Percentiles rank a stretch among this genome's conserved stretches.
Evolutionary conservation across 2,113 vertebrate species (phyloP).

Genomic region (Trematocara marginatum): DNA sequence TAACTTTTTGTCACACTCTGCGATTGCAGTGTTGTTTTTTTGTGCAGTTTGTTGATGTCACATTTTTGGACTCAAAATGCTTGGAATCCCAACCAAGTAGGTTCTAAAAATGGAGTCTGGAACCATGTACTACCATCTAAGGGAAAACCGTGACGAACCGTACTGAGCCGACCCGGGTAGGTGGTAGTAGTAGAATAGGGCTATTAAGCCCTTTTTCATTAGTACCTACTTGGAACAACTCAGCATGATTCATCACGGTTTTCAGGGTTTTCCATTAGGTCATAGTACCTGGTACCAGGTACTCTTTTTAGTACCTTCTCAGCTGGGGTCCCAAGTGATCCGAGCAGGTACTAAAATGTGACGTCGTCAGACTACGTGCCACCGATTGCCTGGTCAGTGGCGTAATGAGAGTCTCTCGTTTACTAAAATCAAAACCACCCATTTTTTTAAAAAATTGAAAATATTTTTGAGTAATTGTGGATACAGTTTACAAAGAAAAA

Average conservation of each 20-base stretch:
- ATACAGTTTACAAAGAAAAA: background rate
- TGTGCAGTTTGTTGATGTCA: background rate
- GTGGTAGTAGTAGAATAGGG: background rate
- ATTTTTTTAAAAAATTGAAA: accelerated
- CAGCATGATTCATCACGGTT: background rate
- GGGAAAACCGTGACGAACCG: background rate
- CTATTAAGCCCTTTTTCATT: background rate
- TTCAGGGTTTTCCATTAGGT: background rate
- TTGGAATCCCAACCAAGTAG: background rate
- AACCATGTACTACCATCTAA: background rate
- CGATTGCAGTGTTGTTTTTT: background rate
- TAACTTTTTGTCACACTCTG: background rate
- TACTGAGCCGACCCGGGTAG: background rate
- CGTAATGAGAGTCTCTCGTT: background rate
- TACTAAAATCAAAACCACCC: background rate
- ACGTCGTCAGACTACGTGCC: background rate
- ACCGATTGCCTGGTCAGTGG: background rate
- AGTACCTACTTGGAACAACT: background rate
- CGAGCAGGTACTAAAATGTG: background rate
- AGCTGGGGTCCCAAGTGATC: background rate
- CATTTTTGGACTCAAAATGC: background rate
- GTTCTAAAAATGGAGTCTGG: background rate
- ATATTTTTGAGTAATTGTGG: background rate
- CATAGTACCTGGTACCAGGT: background rate
- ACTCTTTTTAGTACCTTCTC: background rate